Base-by-base conservation (phyloP, 2,888 invertebrate genomes). In the Metallyticus violacea region DNA sequence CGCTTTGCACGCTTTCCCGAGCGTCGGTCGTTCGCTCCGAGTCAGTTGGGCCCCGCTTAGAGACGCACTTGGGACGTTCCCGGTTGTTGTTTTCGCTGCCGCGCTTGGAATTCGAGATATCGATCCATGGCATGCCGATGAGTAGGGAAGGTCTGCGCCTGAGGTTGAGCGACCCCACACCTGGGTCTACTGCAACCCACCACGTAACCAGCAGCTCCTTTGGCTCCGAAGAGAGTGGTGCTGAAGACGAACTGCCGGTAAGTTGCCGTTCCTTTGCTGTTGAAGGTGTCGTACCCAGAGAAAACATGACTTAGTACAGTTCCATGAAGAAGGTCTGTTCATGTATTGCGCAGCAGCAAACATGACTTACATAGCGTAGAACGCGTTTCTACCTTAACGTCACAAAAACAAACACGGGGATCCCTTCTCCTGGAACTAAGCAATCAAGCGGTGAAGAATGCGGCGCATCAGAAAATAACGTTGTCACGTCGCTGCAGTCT, bases 141-240 rank as follows among this genome's bases (percentile, higher is more conserved):
- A 26, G 28, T 40, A 77, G 93, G 76, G 93, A 93, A 89, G 92
- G 92, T 88, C 91, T 93, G 78, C 92, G 92, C 88, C 90, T 93
- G 88, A 91, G 93, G 89, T 91, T 93, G 30, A 93, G 92, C 88
- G 93, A 93, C 88, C 93, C 93, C 81, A 88, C 88, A 9, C 86
- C 88, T 26, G 87, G 88, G 15, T 85, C 87, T 26, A 77, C 26
- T 29, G 7, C 27, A 26, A 29, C 81, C 27, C 86, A 82, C 62
- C 26, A 82, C 79, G 40, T n/a, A 5, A 25, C 81, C 7, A 22
- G 30, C 25, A 26, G 30, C 15, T 30, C 81, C 77, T 26, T 85
- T 6, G 79, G 79, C 26, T 85, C 79, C 6, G 79, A 85, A 26
- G 85, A 85, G 40, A 85, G 85, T 30, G 85, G 27, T 26, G 79